These are phyloP conservation scores for Brachypodius melanocephalos DNA, from an alignment of 2,113 vertebrate genomes.

Conservation along the genomic window DNA sequence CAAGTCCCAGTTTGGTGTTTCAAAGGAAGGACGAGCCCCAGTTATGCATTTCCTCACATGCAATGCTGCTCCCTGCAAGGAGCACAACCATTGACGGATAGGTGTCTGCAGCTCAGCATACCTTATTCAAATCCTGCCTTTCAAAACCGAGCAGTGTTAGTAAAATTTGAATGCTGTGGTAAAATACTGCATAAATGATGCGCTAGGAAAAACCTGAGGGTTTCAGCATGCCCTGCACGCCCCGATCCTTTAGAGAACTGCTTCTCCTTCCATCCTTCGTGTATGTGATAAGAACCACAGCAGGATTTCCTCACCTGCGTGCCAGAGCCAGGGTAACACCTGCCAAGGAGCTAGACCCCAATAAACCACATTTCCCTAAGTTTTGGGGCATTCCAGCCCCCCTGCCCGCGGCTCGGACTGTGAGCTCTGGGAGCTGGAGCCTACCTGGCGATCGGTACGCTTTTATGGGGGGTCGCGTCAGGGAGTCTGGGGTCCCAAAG, in stretches of 20 bases:
- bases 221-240: fast-evolving
- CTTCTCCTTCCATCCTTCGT: fast-evolving
- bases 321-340: not conserved
- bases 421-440: not conserved
- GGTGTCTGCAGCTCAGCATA: not conserved
- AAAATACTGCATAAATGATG: fast-evolving
- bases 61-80: fast-evolving
- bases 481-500: not conserved
- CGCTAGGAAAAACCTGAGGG: not conserved
- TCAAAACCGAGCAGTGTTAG: not conserved
- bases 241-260: fast-evolving
- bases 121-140: not conserved
- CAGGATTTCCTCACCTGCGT: fast-evolving
- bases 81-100: fast-evolving
- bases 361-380: fast-evolving
- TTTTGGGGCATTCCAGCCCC: not conserved
- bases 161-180: fast-evolving
- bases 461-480: conserved; percentile 66
- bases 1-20: too few relatives aligned
- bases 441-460: conserved; percentile 41
- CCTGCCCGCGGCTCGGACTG: not conserved
- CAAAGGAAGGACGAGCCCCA: not conserved
- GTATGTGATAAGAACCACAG: fast-evolving
- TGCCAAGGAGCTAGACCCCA: not conserved
- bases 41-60: fast-evolving